Evolutionary conservation across 2,888 invertebrate genomes (phyloP), one percentile per base, ranked within the genome.

Genomic region (Eumerus sabulonum): DNA sequence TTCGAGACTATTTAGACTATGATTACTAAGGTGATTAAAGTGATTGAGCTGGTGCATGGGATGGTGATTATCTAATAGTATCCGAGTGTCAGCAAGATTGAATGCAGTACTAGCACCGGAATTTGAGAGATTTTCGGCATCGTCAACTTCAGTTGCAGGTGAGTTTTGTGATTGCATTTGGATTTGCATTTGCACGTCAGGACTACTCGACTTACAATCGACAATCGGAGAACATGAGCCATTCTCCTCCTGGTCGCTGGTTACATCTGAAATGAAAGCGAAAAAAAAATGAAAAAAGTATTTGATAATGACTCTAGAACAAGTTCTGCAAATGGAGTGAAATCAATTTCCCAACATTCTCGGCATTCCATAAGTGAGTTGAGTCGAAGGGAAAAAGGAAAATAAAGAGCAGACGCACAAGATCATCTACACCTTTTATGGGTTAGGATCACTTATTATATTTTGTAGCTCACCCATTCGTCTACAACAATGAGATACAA

Each of bases 211-310:
- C 70, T 79, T 66, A 54, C 76, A 70, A 73, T 81, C 82, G 45
- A 85, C 85, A 73, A 85, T 83, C 60, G 88, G 87, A 60, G 88
- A 88, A 84, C 88, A 88, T 76, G 86, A 85, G 79, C 87, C 88
- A 85, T 87, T 87, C 72, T 88, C 88, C 84, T 88, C 88, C 82
- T 87, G 88, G 82, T 88, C 88, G 83, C 86, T 88, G 50, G 84
- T 82, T 66, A 85, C 84, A 82, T 88, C 88, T 88, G 85, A 1
- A 84, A 84, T n/a, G 18, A 44, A 62, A 27, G 7, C 27, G 27
- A 27, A 56, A 18, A 3, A 38, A 53, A 47, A 47, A 5, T n/a
- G n/a, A 5, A 11, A 27, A 4, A 4, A 27, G 27, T 2, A 27
- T 4, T 27, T 27, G 2, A 27, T 27, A 27, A 27, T 7, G 27